Evolutionary conservation across 2,888 invertebrate species (phyloP).

Genomic region (Meta bourneti): DNA sequence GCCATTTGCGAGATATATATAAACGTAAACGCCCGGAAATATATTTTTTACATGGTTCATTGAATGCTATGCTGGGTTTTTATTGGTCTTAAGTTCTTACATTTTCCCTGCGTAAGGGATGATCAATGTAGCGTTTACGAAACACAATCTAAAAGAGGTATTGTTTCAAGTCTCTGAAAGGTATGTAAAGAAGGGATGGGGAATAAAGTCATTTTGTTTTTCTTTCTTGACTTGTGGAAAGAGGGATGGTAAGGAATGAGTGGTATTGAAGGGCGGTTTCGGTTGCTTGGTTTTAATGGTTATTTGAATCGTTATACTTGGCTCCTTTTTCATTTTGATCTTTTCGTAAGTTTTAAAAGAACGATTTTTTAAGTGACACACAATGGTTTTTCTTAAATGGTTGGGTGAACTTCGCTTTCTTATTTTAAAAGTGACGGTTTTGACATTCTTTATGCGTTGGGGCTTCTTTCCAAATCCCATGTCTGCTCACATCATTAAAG

Average conservation of each 20-base stretch:
- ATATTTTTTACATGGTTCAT: conserved; percentile 67
- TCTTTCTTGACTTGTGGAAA: background rate
- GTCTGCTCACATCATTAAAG: background rate
- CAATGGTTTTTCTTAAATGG: background rate
- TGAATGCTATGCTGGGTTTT: conserved; percentile 61
- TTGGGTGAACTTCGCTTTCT: background rate
- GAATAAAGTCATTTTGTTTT: conserved; percentile 16
- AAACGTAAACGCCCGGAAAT: conserved; percentile 57
- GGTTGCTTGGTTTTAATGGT: conserved; percentile 45
- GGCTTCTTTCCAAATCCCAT: background rate
- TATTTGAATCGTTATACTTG: conserved; percentile 30
- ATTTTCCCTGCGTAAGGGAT: conserved; percentile 32
- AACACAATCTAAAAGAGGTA: conserved; percentile 26
- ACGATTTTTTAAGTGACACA: conserved; percentile 2
- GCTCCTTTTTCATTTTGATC: background rate
- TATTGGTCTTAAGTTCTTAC: conserved; percentile 47
- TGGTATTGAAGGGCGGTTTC: background rate
- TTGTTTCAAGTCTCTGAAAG: conserved; percentile 41
- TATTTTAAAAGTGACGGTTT: background rate
- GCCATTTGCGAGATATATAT: conserved; percentile 60
- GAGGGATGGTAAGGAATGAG: background rate
- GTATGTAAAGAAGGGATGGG: conserved; percentile 47
- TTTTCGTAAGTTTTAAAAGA: background rate
- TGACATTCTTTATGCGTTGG: background rate
- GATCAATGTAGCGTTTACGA: conserved; percentile 66